Percentiles rank a stretch among this genome's conserved stretches.
phyloP scores from a whole-genome alignment of 2,888 invertebrate species.

The Philonicus albiceps region DNA sequence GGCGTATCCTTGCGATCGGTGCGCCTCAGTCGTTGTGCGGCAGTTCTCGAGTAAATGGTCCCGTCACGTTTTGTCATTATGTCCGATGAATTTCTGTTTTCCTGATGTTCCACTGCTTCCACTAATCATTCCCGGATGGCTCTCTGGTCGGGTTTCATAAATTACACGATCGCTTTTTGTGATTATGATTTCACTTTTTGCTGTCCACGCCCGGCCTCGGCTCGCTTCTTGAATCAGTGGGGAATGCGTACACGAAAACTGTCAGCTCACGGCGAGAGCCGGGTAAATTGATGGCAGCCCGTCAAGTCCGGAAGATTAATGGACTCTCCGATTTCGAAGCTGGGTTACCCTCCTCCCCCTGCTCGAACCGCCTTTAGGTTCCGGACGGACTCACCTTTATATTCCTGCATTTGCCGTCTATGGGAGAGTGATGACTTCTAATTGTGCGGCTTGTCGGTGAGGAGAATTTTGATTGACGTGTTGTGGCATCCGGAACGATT shows the following conservation, averaged over 20 bases:
- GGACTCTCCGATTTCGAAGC: constrained; percentile 35
- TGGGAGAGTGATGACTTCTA: constrained; percentile 37
- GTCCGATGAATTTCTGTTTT: constrained; percentile 31
- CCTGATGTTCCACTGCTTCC: constrained; percentile 15
- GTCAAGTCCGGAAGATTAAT: constrained; percentile 38
- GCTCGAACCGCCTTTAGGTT: no score
- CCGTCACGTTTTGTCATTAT: constrained; percentile 38
- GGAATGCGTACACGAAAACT: constrained; percentile 30
- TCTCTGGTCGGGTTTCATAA: constrained; percentile 31
- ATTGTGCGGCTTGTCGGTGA: constrained; percentile 37
- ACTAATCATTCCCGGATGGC: constrained; percentile 26
- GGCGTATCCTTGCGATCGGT: neutral
- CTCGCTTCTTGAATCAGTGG: neutral
- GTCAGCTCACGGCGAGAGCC: constrained; percentile 30
- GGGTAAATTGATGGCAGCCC: constrained; percentile 38
- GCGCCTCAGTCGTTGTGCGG: neutral
- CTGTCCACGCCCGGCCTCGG: constrained; percentile 21
- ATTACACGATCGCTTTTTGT: constrained; percentile 40
- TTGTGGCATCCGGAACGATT: constrained; percentile 58
- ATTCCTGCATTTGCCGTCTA: neutral
- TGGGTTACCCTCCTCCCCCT: neutral
- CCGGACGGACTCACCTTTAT: neutral
- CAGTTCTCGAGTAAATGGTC: constrained; percentile 12
- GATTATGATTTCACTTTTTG: constrained; percentile 41
- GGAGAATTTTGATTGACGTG: constrained; percentile 57